Evolutionary conservation across 2,888 invertebrate species (phyloP), one percentile per base, ranked within the genome.

Genomic region (Clistopyga incitator): DNA sequence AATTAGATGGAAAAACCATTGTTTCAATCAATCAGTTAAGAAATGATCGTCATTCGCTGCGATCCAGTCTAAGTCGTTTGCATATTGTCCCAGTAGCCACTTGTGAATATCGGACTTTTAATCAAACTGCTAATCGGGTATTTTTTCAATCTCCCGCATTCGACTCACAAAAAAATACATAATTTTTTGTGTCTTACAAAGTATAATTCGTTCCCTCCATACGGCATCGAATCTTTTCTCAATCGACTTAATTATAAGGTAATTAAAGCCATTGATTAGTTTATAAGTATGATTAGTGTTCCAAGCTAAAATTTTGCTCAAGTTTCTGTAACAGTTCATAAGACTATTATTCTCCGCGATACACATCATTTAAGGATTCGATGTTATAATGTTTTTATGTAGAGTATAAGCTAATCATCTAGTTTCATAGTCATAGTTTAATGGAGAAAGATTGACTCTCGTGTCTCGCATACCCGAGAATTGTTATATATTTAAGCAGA

Each of bases 21-120:
- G 34, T 34, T 50, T 50, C 50, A 50, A 50, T 50, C 4, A 50
- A 50, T 15, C 50, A n/a, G n/a, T n/a, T 50, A 15, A 50, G 50
- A 15, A 15, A n/a, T 15, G n/a, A 50, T 50, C 50, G n/a, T 15
- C 15, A 6, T n/a, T 50, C 50, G n/a, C 6, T n/a, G 50, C 3
- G 50, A n/a, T 50, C 50, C n/a, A 50, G 50, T n/a, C n/a, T 50
- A 50, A 15, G n/a, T n/a, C 50, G 50, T n/a, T 50, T 50, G 6
- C 15, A n/a, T 50, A 50, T 50, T n/a, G 50, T 50, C n/a, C 50
- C 50, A n/a, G 15, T 4, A 6, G 50, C 50, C 15, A n/a, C 50
- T 6, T 50, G 50, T 50, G n/a, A 15, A 0, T 50, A n/a, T 15
- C 3, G 45, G 45, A 15, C 45, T 45, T 11, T 3, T 45, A 13